Evolutionary conservation across 2,888 invertebrate species (phyloP), one percentile per base, ranked within the genome.

Genomic region (Caenorhabditis sulstoni): DNA sequence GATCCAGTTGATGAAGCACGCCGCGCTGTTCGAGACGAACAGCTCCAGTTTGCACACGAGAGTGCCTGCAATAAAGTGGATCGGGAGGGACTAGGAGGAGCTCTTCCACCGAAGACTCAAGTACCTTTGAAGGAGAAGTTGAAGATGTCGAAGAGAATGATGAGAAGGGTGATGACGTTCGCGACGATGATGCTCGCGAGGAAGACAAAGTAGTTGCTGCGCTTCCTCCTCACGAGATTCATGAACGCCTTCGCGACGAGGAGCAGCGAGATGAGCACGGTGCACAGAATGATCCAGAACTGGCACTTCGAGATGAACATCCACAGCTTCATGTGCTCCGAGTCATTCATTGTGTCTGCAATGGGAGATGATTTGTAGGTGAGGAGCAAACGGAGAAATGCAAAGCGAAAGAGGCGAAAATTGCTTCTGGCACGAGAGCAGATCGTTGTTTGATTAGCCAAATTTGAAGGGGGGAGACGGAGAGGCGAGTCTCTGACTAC

Each of bases 181-280:
- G 81, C 81, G 11, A 82, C 64, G 37, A 86, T 82, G 47, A 88
- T 88, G 18, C 83, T 65, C 7, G 77, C 57, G 45, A 87, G 66
- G 53, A 87, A 88, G n/a, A 81, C 65, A 50, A 85, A 87, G 61
- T 88, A 88, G 49, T 88, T 80, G 52, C 87, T 86, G 23, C 84
- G 50, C 45, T 79, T 77, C 41, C 81, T 49, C 44, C 66, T 55
- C 0, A 80, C 39, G 9, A 83, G 49, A 41, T 71, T 80, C 49
- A 44, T 37, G 20, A 81, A 37, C 3, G 81, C 79, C 49, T 62
- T 64, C n/a, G 71, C 52, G 18, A 80, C 75, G 20, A 83, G 70
- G 11, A 74, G n/a, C 16, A 83, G 39, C 1, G 83, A 83, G 5
- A 83, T 41, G 50, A 78, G 20, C 11, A 76, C 78, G 11, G 80